These are phyloP conservation scores for Villa cingulata DNA, from an alignment of 2,888 invertebrate genomes.

Conservation along the genomic window DNA sequence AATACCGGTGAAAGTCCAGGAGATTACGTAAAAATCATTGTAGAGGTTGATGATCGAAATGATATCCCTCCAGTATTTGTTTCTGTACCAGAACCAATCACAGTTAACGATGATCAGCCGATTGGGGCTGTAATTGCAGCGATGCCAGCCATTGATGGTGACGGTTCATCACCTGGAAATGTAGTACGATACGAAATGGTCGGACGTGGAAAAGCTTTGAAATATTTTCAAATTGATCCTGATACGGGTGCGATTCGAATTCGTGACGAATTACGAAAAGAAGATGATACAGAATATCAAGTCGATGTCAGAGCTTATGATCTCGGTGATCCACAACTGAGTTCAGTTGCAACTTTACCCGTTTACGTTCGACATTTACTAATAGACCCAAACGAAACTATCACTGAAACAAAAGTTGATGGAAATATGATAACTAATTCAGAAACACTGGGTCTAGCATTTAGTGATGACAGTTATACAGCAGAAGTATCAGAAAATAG, in stretches of 20 bases:
- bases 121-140: slow-evolving; percentile 70
- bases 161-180: slow-evolving; percentile 75
- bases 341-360: slow-evolving; percentile 66
- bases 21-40: slow-evolving; percentile 49
- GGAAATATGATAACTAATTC: slow-evolving; percentile 27
- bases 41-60: slow-evolving; percentile 60
- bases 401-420: slow-evolving; percentile 23
- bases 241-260: slow-evolving; percentile 69
- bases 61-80: slow-evolving; percentile 81
- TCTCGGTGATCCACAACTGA: slow-evolving; percentile 70
- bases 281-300: slow-evolving; percentile 76
- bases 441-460: slow-evolving; percentile 53
- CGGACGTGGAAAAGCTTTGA: slow-evolving; percentile 65
- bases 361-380: slow-evolving; percentile 73
- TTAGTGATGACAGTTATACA: slow-evolving; percentile 74
- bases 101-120: slow-evolving; percentile 67
- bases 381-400: slow-evolving; percentile 44
- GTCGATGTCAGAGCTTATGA: slow-evolving; percentile 79
- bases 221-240: slow-evolving; percentile 78
- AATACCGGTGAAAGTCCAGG: slow-evolving; percentile 55
- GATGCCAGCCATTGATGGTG: slow-evolving; percentile 66
- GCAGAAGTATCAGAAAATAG: slow-evolving; percentile 61
- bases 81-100: slow-evolving; percentile 66
- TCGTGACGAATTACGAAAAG: slow-evolving; percentile 71
- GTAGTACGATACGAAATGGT: slow-evolving; percentile 65